phyloP scores from a whole-genome alignment of 2,797 vertebrate genomes.

The Pangasius djambal region DNA sequence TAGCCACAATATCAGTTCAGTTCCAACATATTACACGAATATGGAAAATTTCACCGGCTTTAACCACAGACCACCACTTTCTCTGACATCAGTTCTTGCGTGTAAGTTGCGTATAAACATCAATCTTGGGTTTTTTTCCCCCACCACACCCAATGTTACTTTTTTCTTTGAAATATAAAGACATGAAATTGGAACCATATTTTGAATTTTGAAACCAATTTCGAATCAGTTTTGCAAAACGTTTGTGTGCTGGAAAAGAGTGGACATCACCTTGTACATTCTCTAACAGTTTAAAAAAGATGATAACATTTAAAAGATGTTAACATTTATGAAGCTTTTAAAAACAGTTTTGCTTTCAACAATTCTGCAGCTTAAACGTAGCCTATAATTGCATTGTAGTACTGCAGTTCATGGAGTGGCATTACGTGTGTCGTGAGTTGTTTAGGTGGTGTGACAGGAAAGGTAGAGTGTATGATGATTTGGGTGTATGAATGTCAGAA shows the following conservation, averaged over 20 bases:
- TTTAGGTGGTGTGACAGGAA: slow-evolving; percentile 33
- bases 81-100: not conserved
- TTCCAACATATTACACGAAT: slow-evolving; percentile 18
- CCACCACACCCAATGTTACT: not conserved
- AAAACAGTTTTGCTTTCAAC: slow-evolving; percentile 32
- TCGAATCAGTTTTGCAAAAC: not conserved
- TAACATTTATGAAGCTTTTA: slow-evolving; percentile 20
- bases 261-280: slow-evolving; percentile 10
- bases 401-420: slow-evolving; percentile 50
- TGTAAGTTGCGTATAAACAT: not conserved
- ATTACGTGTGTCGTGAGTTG: slow-evolving; percentile 47
- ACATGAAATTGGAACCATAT: not conserved
- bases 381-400: slow-evolving; percentile 48
- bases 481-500: slow-evolving; percentile 18
- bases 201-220: not conserved
- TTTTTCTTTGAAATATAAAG: not conserved
- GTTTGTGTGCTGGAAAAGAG: slow-evolving; percentile 8
- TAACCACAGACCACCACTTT: not conserved
- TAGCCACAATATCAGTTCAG: slow-evolving; percentile 13
- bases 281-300: slow-evolving; percentile 6
- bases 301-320: not conserved
- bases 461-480: slow-evolving; percentile 19
- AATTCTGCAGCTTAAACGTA: slow-evolving; percentile 40
- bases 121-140: too few species aligned
- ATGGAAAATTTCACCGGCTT: slow-evolving; percentile 36